Evolutionary conservation across 2,888 invertebrate species (phyloP), one percentile per base, ranked within the genome.

Genomic region (Ceraclea dissimilis): DNA sequence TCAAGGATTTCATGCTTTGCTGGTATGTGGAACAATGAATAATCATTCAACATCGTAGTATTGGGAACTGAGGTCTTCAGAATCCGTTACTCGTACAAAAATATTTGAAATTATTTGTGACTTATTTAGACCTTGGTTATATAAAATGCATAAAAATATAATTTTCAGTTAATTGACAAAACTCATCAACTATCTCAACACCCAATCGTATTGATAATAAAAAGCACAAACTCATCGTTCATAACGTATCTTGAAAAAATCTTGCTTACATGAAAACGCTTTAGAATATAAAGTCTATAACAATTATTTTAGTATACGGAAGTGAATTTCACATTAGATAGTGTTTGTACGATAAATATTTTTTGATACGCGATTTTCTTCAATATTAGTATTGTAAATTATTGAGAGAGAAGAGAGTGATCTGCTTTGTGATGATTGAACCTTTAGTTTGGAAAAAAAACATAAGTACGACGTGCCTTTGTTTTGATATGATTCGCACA

Each of bases 381-480:
- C 47, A 58, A 59, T 52, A 51, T 51, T 60, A 56, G 56, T 58
- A 56, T 47, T 57, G 52, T 49, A 43, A 52, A 69, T 26, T 26
- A 26, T 26, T 26, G 26, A 4, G 10, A 26, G 10, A 10, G 26
- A 4, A 10, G 26, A 26, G 26, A 26, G 26, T 26, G 26, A 6
- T 6, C 26, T 26, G 26, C 26, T 26, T 26, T 26, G 34, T 26
- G 31, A 50, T 56, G 53, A 51, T 21, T 44, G 53, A 26, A 34
- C 34, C 48, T 52, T 39, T 52, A 44, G 11, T 44, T 19, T 33
- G 20, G 44, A 17, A 44, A 21, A 39, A 20, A 20, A 44, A 57
- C 48, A 22, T 54, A 20, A 47, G 54, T 53, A 43, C 18, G 19
- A 52, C 64, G 68, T 68, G 62, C 67, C 66, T 66, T 64, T 62